Conservation (phyloP, 2,113 vertebrate species). For the Leptosomus discolor region DNA sequence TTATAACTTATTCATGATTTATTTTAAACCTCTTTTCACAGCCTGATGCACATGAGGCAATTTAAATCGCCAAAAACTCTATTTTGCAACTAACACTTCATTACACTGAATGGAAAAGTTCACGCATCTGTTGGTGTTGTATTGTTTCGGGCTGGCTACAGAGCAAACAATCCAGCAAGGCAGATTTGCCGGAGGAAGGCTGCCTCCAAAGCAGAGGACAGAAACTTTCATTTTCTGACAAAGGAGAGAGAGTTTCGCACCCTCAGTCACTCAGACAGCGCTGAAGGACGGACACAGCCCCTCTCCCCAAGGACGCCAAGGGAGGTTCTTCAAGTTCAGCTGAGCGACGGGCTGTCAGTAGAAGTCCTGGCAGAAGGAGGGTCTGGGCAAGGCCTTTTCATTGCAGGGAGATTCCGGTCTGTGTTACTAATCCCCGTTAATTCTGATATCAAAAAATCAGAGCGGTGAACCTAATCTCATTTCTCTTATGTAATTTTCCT, state of each 20-base stretch:
- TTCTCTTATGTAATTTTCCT: background rate
- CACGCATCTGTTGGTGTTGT: background rate
- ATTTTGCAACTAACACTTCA: background rate
- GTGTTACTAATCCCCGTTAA: background rate
- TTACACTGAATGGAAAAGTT: background rate
- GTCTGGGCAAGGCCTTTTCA: background rate
- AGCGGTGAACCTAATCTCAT: background rate
- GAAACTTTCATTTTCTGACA: background rate
- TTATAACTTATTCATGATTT: conserved; percentile 14
- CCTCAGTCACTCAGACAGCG: too few relatives aligned
- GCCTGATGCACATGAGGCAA: conserved; percentile 8
- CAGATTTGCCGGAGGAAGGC: background rate
- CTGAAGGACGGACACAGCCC: accelerated
- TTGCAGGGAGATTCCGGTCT: background rate
- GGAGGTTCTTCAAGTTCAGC: background rate
- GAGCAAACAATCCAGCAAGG: background rate
- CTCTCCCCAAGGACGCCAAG: background rate
- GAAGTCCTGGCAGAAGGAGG: background rate
- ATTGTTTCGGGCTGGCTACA: background rate
- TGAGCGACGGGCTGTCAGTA: background rate
- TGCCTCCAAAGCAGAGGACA: background rate
- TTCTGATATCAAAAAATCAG: background rate
- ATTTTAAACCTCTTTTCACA: conserved; percentile 47
- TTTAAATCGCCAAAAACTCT: background rate
- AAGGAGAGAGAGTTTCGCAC: background rate